Evolutionary conservation across 2,113 vertebrate species (phyloP).

Genomic region (Fregetta grallaria): DNA sequence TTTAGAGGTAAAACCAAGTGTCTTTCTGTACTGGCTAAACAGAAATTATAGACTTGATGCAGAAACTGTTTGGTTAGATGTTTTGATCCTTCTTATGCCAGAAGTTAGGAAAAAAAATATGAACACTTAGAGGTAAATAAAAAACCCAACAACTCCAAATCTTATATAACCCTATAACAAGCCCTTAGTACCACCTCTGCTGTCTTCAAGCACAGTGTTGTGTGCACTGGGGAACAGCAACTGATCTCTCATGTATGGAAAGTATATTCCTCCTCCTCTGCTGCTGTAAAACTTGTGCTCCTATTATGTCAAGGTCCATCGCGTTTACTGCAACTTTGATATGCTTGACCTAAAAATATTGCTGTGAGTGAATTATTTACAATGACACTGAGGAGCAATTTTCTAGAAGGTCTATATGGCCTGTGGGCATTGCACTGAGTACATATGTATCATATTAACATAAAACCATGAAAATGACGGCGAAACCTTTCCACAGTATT

Average conservation of each 20-base stretch:
- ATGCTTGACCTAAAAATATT: slow-evolving; percentile 39
- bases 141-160: neutral
- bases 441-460: neutral
- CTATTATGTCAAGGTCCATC: slow-evolving; percentile 20
- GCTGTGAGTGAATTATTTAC: slow-evolving; percentile 31
- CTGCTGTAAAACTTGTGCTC: neutral
- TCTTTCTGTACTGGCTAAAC: neutral
- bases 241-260: neutral
- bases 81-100: neutral
- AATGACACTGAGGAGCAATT: neutral
- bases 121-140: neutral
- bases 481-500: neutral
- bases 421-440: neutral
- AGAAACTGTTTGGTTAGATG: neutral
- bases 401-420: neutral
- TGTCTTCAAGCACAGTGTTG: neutral
- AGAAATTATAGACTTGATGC: neutral
- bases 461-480: neutral
- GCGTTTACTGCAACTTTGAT: neutral
- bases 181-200: neutral
- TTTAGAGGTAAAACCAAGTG: neutral
- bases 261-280: neutral
- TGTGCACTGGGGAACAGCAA: neutral
- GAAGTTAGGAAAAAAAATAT: neutral
- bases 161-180: neutral